phyloP scores from a whole-genome alignment of 2,888 invertebrate species.

The Lobophora halterata region DNA sequence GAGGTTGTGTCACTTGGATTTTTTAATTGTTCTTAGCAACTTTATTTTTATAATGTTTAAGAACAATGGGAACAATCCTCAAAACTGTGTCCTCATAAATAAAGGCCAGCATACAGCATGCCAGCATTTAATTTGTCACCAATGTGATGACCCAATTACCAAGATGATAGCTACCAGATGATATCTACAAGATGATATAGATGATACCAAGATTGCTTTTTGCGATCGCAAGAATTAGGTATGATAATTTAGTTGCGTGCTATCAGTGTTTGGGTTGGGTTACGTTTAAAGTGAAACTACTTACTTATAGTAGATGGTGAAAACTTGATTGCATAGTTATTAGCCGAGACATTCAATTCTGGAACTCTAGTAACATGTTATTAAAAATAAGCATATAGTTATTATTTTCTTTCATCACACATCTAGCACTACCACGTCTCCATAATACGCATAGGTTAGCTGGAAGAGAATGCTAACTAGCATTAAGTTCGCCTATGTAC shows the following conservation, averaged over 20 bases:
- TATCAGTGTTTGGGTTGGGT: not conserved
- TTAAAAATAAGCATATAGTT: not conserved
- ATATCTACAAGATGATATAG: no score
- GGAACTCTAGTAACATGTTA: slow-evolving; percentile 1
- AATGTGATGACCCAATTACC: no score
- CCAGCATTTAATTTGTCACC: not conserved
- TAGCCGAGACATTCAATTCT: slow-evolving; percentile 3
- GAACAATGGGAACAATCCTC: slow-evolving; percentile 29
- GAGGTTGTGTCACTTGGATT: slow-evolving; percentile 46
- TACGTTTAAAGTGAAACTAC: no score
- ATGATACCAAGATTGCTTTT: no score
- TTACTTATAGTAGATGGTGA: slow-evolving; percentile 5
- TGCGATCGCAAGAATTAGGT: slow-evolving; percentile 3
- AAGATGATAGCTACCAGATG: no score
- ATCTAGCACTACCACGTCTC: no score
- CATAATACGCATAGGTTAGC: no score
- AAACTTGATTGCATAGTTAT: slow-evolving; percentile 4
- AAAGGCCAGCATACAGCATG: not conserved
- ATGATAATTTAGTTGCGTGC: slow-evolving; percentile 8
- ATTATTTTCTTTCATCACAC: no score
- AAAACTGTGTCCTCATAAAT: slow-evolving; percentile 4
- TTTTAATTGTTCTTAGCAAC: slow-evolving; percentile 45
- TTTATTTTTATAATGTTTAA: slow-evolving; percentile 28
- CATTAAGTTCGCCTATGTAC: no score
- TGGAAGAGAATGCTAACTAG: no score